Base-by-base conservation (phyloP, 2,113 vertebrate genomes). In the Tetrax tetrax region DNA sequence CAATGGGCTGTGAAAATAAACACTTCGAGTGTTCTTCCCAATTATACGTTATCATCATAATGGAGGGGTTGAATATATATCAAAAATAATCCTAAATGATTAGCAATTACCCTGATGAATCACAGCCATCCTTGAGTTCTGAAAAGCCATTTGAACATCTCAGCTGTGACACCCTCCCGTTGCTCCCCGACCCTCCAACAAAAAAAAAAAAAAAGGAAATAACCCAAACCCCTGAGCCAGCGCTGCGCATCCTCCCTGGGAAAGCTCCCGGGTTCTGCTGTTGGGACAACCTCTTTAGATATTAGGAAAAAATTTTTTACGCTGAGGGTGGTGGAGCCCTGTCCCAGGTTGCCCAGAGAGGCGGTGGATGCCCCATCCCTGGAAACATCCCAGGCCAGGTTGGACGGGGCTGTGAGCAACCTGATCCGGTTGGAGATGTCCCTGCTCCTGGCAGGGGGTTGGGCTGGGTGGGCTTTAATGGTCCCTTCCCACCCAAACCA, bases 71-170 rank as follows among this genome's bases (percentile, higher is more conserved):
- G 77, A 11, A 57, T 25, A 45, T 27, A 31, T 5, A 53, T 6
- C 57, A 81, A 24, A 76, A 84, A 68, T 35, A 79, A 41, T 35
- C 84, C 1, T 7, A 45, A 79, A 45, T 37, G 54, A 45, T 47
- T 68, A 84, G 87, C 77, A 35, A 77, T 75, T 80, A 78, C 61
- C 86, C 83, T 63, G 7, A 6, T 47, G 80, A 94, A 83, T 35
- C 60, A 12, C 0, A 87, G 19, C 51, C 56, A 29, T 25, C 90
- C 29, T 14, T 0, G 0, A 41, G 12, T 16, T 51, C 75, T 69
- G 70, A n/a, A 48, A 68, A 88, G 63, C 59, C 61, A 4, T 2
- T 9, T 15, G 57, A 71, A 16, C n/a, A 6, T 33, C 80, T 83
- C 70, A 29, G 13, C 66, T 59, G 59, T 13, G 74, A 51, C 72